Evolutionary conservation across 2,113 vertebrate species (phyloP).

Genomic region (Acrocephalus arundinaceus): DNA sequence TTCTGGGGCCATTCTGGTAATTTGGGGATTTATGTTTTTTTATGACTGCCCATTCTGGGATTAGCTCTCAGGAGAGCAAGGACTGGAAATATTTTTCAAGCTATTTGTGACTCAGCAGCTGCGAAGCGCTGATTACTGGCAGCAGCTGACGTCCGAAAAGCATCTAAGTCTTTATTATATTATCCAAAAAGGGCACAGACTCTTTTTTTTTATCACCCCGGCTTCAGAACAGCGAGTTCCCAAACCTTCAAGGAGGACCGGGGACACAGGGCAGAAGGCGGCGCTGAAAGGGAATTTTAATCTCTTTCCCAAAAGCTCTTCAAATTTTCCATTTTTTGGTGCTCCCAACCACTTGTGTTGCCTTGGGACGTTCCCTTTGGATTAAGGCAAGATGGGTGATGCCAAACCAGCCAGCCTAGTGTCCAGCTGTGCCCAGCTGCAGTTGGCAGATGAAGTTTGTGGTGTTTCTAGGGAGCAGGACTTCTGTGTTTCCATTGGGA

Average conservation of each 20-base stretch:
- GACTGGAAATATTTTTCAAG: constrained; percentile 40
- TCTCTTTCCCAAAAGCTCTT: background rate
- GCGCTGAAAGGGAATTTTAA: background rate
- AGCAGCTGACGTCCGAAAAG: constrained; percentile 37
- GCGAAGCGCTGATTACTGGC: constrained; percentile 39
- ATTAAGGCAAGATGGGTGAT: background rate
- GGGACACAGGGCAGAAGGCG: background rate
- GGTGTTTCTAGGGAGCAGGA: background rate
- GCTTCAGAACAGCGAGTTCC: background rate
- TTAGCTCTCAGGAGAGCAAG: constrained; percentile 40
- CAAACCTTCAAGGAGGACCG: background rate
- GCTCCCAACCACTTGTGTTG: background rate
- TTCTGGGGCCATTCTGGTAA: constrained; percentile 32
- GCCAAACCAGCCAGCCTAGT: background rate
- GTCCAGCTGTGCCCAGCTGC: background rate
- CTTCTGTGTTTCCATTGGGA: background rate
- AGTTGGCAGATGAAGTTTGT: background rate
- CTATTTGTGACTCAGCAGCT: constrained; percentile 61
- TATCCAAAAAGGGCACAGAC: constrained; percentile 27
- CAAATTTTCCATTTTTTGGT: background rate
- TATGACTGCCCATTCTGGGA: background rate
- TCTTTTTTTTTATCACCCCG: background rate
- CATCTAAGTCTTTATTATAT: constrained; percentile 44
- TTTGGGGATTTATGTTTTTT: background rate
- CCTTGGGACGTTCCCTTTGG: background rate